Evolutionary conservation across 2,797 vertebrate species (phyloP), one percentile per base, ranked within the genome.

Genomic region (Heteromormyrus szaboi): DNA sequence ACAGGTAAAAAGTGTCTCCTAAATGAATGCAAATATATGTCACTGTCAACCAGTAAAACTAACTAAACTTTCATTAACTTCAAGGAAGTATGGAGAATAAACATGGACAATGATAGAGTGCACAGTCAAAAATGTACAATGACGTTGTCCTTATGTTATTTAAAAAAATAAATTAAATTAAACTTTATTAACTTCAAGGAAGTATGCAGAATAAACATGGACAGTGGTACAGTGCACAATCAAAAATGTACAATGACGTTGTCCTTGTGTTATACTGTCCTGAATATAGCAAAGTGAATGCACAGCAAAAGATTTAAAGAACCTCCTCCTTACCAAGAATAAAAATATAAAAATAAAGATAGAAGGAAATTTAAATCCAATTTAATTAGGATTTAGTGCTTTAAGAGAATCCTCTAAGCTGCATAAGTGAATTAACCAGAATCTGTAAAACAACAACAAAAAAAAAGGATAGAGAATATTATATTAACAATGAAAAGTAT

Each of bases 351-450:
- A 81, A 81, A 46, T 79, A 46, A 81, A 33, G 12, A 33, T 14
- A 29, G 65, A 72, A 72, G 12, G 29, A 72, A 81, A 46, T 81
- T 81, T 81, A 19, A 44, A 81, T 81, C 41, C 37, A 81, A n/a
- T 81, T 81, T 19, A 81, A 81, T 81, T 81, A 44, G 76, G 76
- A 81, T 81, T 81, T 81, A 72, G 62, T 89, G 65, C 65, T 65
- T 72, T 17, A 68, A 68, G 85, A 87, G 53, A 41, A 29, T 87
- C 88, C 44, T 65, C 84, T 65, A 86, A 79, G 83, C 84, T 56
- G 85, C 72, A 53, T 89, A 87, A 79, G 86, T 79, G 37, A 89
- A 89, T 86, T 87, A 87, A 89, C 62, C 22, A 53, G 83, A 86
- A 37, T 86, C 19, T 79, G n/a, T 79, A 81, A 19, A 19, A 81